Evolutionary conservation across 1,140 invertebrate genomes (phyloP).

Genomic region (Drosophila nannoptera): DNA sequence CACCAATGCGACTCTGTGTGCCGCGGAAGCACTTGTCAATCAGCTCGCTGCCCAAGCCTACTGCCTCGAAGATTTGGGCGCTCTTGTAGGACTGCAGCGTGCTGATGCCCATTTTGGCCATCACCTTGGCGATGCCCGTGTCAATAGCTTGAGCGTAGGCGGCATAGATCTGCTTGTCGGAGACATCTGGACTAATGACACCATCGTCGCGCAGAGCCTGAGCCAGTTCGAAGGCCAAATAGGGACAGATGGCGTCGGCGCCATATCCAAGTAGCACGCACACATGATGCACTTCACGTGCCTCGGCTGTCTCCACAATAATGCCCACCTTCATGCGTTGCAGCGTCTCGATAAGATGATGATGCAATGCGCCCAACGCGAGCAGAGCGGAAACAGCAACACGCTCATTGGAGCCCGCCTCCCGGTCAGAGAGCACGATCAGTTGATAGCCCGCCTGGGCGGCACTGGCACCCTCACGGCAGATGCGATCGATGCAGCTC

Average conservation of each 20-base stretch:
- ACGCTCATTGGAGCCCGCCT: constrained; percentile 83
- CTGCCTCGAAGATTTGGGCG: constrained; percentile 99
- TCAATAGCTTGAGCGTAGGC: constrained; percentile 84
- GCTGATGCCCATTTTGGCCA: constrained; percentile 99
- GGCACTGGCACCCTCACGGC: constrained; percentile 89
- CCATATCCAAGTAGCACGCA: constrained; percentile 98
- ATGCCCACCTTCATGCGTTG: constrained; percentile 97
- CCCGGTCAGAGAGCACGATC: constrained; percentile 92
- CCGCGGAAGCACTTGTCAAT: constrained; percentile 97
- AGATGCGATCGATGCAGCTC: constrained; percentile 89
- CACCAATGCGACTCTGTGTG: constrained; percentile 96
- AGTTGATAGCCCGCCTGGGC: constrained; percentile 90
- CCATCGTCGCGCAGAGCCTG: constrained; percentile 89
- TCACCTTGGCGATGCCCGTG: constrained; percentile 90
- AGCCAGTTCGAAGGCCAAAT: constrained; percentile 96
- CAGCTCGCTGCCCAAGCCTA: constrained; percentile 94
- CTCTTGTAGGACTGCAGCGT: constrained; percentile 99
- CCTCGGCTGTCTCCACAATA: constrained; percentile 95
- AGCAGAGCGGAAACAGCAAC: constrained; percentile 91
- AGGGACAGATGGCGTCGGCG: constrained; percentile 98
- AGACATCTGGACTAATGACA: constrained; percentile 86
- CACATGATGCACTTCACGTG: constrained; percentile 97
- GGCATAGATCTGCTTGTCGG: constrained; percentile 91
- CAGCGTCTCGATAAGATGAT: constrained; percentile 95
- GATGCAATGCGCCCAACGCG: constrained; percentile 95